phyloP scores from a whole-genome alignment of 2,888 invertebrate species.

The Morpho achilles region DNA sequence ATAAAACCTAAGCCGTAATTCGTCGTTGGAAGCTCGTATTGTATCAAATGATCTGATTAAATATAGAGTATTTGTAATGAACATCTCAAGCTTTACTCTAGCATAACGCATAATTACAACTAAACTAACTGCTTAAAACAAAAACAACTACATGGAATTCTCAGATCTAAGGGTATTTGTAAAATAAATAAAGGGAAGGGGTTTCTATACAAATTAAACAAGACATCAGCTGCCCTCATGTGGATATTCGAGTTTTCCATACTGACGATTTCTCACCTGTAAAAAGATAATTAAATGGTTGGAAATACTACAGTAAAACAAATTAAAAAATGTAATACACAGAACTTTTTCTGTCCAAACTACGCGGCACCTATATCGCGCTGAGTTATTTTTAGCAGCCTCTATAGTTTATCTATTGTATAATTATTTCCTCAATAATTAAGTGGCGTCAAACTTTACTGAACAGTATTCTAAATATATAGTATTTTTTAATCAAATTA shows the following conservation, averaged over 20 bases:
- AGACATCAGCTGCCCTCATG: slow-evolving; percentile 53
- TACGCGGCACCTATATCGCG: too few species aligned
- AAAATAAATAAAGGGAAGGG: slow-evolving; percentile 46
- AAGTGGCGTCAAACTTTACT: too few species aligned
- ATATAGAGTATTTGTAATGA: slow-evolving; percentile 10
- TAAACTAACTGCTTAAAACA: slow-evolving; percentile 6
- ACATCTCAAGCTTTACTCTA: slow-evolving; percentile 12
- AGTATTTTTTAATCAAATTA: too few species aligned
- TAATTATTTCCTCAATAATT: too few species aligned
- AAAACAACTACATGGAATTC: slow-evolving; percentile 46
- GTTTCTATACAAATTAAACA: slow-evolving; percentile 35
- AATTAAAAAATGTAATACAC: not conserved
- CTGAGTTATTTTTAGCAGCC: too few species aligned
- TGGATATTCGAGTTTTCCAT: slow-evolving; percentile 77
- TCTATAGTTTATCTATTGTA: too few species aligned
- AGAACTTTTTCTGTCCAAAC: too few species aligned
- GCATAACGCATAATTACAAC: slow-evolving; percentile 8
- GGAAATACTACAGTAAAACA: not conserved
- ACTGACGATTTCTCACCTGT: slow-evolving; percentile 69
- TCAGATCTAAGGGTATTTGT: slow-evolving; percentile 61
- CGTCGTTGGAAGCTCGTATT: slow-evolving; percentile 15
- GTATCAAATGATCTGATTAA: slow-evolving; percentile 10
- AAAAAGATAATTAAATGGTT: not conserved
- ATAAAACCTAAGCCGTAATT: slow-evolving; percentile 14
- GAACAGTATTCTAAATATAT: too few species aligned